These are phyloP conservation scores for Pseudococcus longispinus DNA, from an alignment of 2,888 invertebrate genomes.

Conservation along the genomic window DNA sequence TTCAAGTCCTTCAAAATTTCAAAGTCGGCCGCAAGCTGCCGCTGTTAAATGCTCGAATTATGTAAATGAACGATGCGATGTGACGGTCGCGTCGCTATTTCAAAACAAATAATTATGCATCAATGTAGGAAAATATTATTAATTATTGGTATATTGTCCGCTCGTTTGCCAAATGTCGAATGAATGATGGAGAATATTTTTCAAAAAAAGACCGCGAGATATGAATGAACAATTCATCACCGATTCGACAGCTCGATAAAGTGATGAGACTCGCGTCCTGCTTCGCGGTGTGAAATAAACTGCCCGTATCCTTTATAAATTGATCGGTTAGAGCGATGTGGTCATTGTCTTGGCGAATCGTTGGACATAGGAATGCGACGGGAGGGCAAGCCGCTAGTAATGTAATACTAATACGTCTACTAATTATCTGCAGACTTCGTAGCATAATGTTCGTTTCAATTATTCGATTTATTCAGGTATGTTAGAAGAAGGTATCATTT, in stretches of 20 bases:
- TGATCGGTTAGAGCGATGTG: no score
- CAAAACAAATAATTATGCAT: conserved; percentile 16
- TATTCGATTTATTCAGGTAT: no score
- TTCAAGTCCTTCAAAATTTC: conserved; percentile 39
- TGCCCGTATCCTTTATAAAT: no score
- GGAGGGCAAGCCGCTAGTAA: no score
- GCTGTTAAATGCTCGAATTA: conserved; percentile 21
- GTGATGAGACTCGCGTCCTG: neutral
- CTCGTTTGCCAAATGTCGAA: neutral
- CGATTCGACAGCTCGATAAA: neutral
- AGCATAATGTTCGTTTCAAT: no score
- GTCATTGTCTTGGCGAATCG: no score
- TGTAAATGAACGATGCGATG: neutral
- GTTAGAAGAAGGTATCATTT: no score
- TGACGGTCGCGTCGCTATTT: neutral
- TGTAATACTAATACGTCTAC: no score
- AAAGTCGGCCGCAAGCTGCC: neutral
- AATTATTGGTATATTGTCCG: neutral
- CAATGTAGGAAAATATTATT: neutral
- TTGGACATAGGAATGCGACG: no score
- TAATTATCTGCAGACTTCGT: no score
- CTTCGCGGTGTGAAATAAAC: neutral
- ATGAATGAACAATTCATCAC: neutral
- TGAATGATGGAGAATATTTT: neutral
- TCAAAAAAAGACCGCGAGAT: neutral